Evolutionary conservation across 2,888 invertebrate genomes (phyloP), one percentile per base, ranked within the genome.

Genomic region (Dyspetes luteomarginatus): DNA sequence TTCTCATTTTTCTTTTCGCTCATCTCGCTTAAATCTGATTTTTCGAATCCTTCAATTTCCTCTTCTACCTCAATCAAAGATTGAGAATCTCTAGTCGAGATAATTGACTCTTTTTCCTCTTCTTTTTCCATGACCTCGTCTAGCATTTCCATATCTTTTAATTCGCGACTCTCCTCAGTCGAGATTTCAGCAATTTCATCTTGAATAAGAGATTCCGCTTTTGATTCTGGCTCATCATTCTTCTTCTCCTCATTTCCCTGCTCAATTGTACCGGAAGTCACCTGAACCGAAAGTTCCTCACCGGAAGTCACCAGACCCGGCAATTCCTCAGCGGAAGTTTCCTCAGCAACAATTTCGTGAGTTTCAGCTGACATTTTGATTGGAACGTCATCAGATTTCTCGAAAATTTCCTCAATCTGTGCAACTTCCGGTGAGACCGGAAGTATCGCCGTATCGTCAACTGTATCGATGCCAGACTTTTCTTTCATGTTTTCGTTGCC

Each of bases 391-490:
- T n/a, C n/a, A 15, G 15, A 7, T 9, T 26, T 50, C 45, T 69
- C 65, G 9, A 45, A 15, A 41, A 28, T 71, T 26, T 55, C n/a
- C 4, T 56, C 50, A 12, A 50, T n/a, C 7, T 48, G 12, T 4
- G 30, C 45, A 3, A n/a, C n/a, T 15, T 75, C 58, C 7, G 52
- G 28, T 22, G 58, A 17, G n/a, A n/a, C 36, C 12, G 55, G 64
- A 30, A 17, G 15, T 17, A 7, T 15, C 19, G 2, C 12, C 36
- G 5, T 36, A 36, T 48, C 48, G 19, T 41, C 64, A 3, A 56
- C 60, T 17, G 73, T 65, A 15, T 65, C 45, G 55, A 60, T 62
- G 17, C 9, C 52, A 9, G 17, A 50, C 52, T 73, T 17, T 48
- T 78, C n/a, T 19, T 55, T 43, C 9, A 45, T 55, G 4, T n/a